Evolutionary conservation across 2,888 invertebrate genomes (phyloP), one percentile per base, ranked within the genome.

Genomic region (Pseudococcus jackbeardsleyi): DNA sequence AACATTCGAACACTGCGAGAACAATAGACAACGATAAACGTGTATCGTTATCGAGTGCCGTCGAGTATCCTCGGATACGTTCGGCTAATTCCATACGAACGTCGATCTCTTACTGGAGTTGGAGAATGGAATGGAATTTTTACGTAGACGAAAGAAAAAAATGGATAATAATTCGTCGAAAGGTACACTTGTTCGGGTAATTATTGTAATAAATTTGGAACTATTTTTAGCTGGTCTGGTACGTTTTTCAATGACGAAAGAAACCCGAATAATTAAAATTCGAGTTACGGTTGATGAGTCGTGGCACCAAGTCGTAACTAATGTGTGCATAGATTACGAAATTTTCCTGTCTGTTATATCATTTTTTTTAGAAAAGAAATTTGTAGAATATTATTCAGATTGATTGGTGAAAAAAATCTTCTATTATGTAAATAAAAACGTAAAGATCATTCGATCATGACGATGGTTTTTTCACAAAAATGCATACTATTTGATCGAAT

Each of bases 1-100:
- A 72, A 72, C 72, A 72, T 72, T 59, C 59, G 19, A 59, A 33
- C 26, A 59, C 59, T 72, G 33, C 72, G 17, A 26, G 72, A 72
- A 72, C 72, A 72, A 72, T 72, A 72, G 72, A 72, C 72, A 33
- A 12, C 72, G 26, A 33, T 17, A 17, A 72, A 59, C 39, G 72
- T 39, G 72, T 39, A 72, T 11, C n/a, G n/a, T 6, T 33, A 3
- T 33, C 26, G 26, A 19, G 59, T 59, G 19, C 19, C 59, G 19
- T 59, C 59, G 59, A 19, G 59, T 59, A 59, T 59, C 59, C 19
- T 59, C 59, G 59, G 19, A 19, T 59, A 59, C 19, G 19, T 72
- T 72, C 72, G 72, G 15, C 72, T 39, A 33, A 6, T 33, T 72
- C 33, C 72, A 33, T 68, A 68, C 26, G 9, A 9, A 15, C 5